Percentiles rank a stretch among this genome's conserved stretches.
These are phyloP conservation scores for Brachyalestes nurse DNA, from an alignment of 2,797 vertebrate genomes.

Conservation along the genomic window DNA sequence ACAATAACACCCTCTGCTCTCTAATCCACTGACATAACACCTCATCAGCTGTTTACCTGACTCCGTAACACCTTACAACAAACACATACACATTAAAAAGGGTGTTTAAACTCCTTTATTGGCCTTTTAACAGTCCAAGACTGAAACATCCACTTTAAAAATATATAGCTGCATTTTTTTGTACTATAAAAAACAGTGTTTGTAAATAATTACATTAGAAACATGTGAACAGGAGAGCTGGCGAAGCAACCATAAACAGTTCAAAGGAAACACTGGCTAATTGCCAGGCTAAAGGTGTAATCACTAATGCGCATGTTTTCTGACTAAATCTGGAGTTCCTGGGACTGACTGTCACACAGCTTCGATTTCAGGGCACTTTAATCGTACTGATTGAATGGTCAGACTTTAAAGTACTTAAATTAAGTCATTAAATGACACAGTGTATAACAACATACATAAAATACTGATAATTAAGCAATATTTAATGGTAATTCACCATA, in stretches of 20 bases:
- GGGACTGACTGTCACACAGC: background rate
- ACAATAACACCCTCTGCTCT: slow-evolving; percentile 50
- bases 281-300: background rate
- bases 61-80: background rate
- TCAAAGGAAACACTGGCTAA: slow-evolving; percentile 6
- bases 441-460: too few relatives aligned
- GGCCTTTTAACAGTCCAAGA: too few relatives aligned
- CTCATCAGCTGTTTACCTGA: slow-evolving; percentile 43
- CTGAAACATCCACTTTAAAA: background rate
- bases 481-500: too few relatives aligned
- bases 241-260: background rate
- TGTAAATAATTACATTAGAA: background rate
- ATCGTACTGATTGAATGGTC: too few relatives aligned
- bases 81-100: background rate
- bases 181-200: background rate
- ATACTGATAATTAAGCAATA: too few relatives aligned
- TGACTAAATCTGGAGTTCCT: slow-evolving; percentile 1
- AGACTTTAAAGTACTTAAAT: too few relatives aligned
- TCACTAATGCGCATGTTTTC: background rate
- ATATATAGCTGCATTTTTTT: too few relatives aligned
- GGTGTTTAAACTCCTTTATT: slow-evolving; percentile 9
- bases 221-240: background rate
- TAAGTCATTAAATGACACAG: too few relatives aligned
- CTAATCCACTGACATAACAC: slow-evolving; percentile 68
- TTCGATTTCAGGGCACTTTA: background rate